phyloP scores from a whole-genome alignment of 2,113 vertebrate species.

The Corythornis vintsioides region DNA sequence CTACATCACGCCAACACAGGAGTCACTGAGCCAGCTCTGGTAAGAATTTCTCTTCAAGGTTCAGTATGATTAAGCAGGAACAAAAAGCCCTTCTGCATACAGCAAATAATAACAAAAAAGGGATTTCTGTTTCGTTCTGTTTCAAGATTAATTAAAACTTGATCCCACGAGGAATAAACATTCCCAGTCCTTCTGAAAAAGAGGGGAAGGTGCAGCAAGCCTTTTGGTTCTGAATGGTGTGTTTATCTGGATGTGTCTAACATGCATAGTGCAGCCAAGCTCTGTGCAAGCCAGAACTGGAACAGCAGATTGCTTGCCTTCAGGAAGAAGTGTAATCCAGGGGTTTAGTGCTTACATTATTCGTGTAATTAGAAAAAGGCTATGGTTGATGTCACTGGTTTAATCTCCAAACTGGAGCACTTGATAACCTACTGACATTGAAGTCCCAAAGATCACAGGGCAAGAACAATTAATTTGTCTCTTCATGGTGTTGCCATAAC shows the following conservation, averaged over 20 bases:
- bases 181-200: not conserved
- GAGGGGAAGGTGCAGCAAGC: not conserved
- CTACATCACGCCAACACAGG: not conserved
- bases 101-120: not conserved
- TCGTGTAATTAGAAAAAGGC: slow-evolving; percentile 55
- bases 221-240: not conserved
- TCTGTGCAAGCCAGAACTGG: slow-evolving; percentile 32
- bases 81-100: not conserved
- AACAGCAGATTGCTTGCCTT: slow-evolving; percentile 63
- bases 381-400: slow-evolving; percentile 30
- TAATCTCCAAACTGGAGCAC: slow-evolving; percentile 33
- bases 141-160: not conserved
- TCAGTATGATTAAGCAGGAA: not conserved
- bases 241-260: slow-evolving; percentile 41
- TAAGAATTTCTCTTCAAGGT: not conserved
- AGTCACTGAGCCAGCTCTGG: not conserved
- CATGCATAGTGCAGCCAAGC: slow-evolving; percentile 27
- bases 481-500: not conserved
- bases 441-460: not conserved
- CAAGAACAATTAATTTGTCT: not conserved
- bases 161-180: not conserved
- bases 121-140: not conserved
- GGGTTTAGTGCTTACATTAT: slow-evolving; percentile 58
- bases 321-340: slow-evolving; percentile 57
- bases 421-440: slow-evolving; percentile 4